Conservation (phyloP, 2,888 invertebrate species). For the Tinea trinotella region DNA sequence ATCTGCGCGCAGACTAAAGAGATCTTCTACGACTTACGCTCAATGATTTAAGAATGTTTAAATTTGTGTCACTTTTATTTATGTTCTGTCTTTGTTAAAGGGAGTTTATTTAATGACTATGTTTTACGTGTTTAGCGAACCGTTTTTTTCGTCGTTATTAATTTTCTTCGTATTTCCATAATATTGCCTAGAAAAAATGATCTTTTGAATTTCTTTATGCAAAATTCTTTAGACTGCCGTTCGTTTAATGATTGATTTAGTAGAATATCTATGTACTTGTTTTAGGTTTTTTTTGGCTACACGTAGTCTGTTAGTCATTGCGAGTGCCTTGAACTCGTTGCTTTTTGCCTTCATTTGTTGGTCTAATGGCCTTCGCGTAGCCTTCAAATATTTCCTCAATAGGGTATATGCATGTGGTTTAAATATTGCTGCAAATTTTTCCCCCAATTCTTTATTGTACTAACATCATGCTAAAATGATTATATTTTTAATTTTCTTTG, state of each 20-base stretch:
- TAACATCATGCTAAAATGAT: too few relatives aligned
- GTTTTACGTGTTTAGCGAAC: background rate
- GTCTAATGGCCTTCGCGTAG: constrained; percentile 47
- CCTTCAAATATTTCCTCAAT: constrained; percentile 55
- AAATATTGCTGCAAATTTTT: too few relatives aligned
- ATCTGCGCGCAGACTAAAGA: constrained; percentile 6
- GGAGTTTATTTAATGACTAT: background rate
- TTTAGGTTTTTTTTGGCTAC: constrained; percentile 28
- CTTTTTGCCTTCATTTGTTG: constrained; percentile 52
- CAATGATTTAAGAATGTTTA: background rate
- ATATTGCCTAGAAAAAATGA: background rate
- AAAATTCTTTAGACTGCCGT: background rate
- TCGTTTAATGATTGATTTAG: background rate
- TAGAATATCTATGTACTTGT: constrained; percentile 7
- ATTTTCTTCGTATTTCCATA: background rate
- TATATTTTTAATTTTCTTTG: too few relatives aligned
- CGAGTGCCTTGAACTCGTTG: constrained; percentile 50
- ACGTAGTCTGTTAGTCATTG: constrained; percentile 38
- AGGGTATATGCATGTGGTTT: too few relatives aligned
- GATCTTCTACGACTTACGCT: background rate
- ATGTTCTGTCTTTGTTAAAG: background rate
- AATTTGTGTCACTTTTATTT: background rate
- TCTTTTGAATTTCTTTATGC: background rate
- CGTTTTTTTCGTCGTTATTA: background rate
- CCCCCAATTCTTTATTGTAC: too few relatives aligned